These are phyloP conservation scores for Drosophila persimilis DNA, from an alignment of 1,140 invertebrate species.

Conservation along the genomic window DNA sequence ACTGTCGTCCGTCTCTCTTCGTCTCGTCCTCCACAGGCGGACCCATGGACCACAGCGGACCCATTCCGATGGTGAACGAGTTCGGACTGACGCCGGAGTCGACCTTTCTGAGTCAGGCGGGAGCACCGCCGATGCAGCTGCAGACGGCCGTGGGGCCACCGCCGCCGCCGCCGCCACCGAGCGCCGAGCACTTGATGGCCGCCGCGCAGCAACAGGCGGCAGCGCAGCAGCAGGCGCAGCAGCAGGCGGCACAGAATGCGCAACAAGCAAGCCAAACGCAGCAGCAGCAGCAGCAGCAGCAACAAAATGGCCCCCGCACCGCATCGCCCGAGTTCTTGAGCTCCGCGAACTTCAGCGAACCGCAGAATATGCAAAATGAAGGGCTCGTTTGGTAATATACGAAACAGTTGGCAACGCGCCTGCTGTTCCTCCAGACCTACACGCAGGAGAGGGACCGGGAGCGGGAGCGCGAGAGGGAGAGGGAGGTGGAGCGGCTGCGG, in stretches of 20 bases:
- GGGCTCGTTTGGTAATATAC: conserved; percentile 88
- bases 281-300: conserved; percentile 57
- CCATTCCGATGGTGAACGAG: conserved; percentile 87
- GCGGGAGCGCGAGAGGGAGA: conserved; percentile 12
- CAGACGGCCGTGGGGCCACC: conserved; percentile 85
- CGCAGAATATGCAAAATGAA: conserved; percentile 89
- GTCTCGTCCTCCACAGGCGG: conserved; percentile 82
- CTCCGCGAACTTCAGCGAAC: conserved; percentile 87
- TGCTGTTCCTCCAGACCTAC: conserved; percentile 69
- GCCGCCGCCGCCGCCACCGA: conserved; percentile 70
- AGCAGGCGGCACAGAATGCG: conserved; percentile 82
- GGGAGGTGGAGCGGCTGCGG: conserved; percentile 36
- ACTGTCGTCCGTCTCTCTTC: no score
- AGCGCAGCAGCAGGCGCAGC: conserved; percentile 59
- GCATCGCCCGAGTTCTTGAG: conserved; percentile 85
- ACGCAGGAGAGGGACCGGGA: conserved; percentile 55
- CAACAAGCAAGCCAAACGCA: conserved; percentile 78
- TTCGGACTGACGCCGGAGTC: conserved; percentile 87
- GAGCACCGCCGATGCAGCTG: conserved; percentile 85
- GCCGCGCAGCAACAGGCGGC: conserved; percentile 73
- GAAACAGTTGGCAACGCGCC: conserved; percentile 81
- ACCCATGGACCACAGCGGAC: conserved; percentile 88
- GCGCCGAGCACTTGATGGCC: conserved; percentile 73
- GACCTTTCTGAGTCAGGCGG: conserved; percentile 86
- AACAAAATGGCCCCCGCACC: conserved; percentile 83